Base-by-base conservation (phyloP, 2,113 vertebrate species). In the Alligator mississippiensis region DNA sequence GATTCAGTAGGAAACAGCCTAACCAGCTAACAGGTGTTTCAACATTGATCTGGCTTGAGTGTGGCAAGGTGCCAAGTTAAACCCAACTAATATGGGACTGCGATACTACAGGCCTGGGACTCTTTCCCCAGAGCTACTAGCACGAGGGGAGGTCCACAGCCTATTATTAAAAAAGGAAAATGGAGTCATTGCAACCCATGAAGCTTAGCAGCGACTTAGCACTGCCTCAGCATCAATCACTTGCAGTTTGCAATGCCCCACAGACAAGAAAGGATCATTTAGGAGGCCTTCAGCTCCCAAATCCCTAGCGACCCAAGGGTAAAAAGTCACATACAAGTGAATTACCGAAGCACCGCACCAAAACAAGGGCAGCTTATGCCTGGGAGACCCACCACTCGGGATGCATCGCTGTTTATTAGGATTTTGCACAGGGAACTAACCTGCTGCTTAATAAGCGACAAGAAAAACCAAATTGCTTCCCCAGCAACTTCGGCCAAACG, bases 401-500 rank as follows among this genome's bases (percentile, higher is more conserved):
- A 14, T 4, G 25, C 0, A 0, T 17, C 80, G 72, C 75, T 89
- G 85, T 91, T 92, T 74, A 66, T 74, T 21, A 58, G 6, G 68
- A 85, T 90, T 91, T 84, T 64, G 77, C 60, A 76, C 57, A 76
- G 87, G 54, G 76, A 91, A 82, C 84, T 78, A 80, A 27, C 83
- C 60, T 87, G 77, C 4, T 28, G 77, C 38, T 70, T 66, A 30
- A 62, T 15, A 90, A 96, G 85, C 61, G 28, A 55, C 54, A 19
- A 3, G 18, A 93, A 93, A 91, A 54, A 77, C 84, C 63, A 87
- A 93, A 90, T 0, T 74, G 5, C 87, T 84, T 74, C 64, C 25
- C 61, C 12, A 81, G 93, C 92, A 92, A 93, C 82, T 30, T 92
- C 93, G 79, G 4, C 3, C 84, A 89, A 87, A 82, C 86, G 55